A percentile compares a stretch with the other conserved stretches of the same genome.
phyloP scores from a whole-genome alignment of 2,113 vertebrate genomes.

The Loxodonta africana region DNA sequence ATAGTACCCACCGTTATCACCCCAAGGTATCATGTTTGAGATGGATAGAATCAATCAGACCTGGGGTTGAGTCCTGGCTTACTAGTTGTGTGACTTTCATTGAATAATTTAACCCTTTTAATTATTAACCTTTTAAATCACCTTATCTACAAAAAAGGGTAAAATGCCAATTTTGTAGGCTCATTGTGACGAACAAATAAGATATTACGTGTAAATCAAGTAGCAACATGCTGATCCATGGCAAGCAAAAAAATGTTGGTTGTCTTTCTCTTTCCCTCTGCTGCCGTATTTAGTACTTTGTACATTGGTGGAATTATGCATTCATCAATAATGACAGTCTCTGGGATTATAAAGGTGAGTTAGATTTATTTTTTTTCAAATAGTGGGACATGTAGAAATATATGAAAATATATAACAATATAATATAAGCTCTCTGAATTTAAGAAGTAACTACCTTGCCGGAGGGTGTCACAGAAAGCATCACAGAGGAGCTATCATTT shows the following conservation, averaged over 20 bases:
- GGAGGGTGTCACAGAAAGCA: background rate
- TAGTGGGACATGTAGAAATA: background rate
- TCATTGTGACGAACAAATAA: background rate
- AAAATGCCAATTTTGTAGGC: background rate
- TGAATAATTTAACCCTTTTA: background rate
- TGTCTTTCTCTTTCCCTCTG: background rate
- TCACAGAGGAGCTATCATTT: background rate
- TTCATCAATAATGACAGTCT: background rate
- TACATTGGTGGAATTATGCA: background rate
- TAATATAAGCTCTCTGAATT: background rate
- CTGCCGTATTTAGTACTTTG: background rate
- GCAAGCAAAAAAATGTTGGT: background rate
- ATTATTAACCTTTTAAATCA: background rate
- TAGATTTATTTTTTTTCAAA: conserved; percentile 2
- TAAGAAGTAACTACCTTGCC: background rate
- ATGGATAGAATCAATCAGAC: background rate
- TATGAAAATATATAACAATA: background rate
- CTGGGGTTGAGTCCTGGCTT: background rate
- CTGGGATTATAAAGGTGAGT: background rate
- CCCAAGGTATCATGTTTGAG: background rate
- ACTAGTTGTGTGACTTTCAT: background rate
- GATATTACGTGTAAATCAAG: background rate
- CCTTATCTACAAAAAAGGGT: background rate
- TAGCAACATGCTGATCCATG: background rate
- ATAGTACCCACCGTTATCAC: background rate